Conservation (phyloP, 2,888 invertebrate species). For the Trissolcus brochymenae region DNA sequence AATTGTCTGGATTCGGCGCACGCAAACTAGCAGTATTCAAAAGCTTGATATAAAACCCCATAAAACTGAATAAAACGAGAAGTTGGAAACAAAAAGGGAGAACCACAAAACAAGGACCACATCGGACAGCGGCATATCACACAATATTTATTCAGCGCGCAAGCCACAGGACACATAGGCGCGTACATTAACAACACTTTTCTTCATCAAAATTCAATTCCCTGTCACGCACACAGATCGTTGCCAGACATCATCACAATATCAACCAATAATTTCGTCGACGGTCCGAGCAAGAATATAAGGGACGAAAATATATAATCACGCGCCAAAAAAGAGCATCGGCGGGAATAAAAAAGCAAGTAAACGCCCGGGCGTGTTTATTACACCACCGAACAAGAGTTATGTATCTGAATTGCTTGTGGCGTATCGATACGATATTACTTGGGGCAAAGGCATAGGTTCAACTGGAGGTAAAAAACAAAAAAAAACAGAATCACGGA, state of each 20-base stretch:
- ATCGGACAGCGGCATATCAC: neutral
- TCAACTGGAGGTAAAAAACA: slow-evolving; percentile 11
- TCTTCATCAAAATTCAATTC: slow-evolving; percentile 47
- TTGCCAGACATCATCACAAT: slow-evolving; percentile 31
- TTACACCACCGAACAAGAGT: slow-evolving; percentile 37
- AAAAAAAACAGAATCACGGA: slow-evolving; percentile 15
- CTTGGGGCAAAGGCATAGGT: slow-evolving; percentile 12
- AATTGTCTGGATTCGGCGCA: slow-evolving; percentile 9
- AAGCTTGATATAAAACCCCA: slow-evolving; percentile 19
- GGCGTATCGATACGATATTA: slow-evolving; percentile 40
- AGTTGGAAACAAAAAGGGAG: slow-evolving; percentile 26
- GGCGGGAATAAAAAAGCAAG: slow-evolving; percentile 23
- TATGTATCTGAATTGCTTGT: slow-evolving; percentile 32
- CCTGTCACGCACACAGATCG: slow-evolving; percentile 11
- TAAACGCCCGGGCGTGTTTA: slow-evolving; percentile 34
- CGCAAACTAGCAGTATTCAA: slow-evolving; percentile 4
- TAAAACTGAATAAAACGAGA: slow-evolving; percentile 17
- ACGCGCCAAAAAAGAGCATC: slow-evolving; percentile 9
- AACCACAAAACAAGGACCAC: slow-evolving; percentile 35
- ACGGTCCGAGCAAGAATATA: slow-evolving; percentile 18
- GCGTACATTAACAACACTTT: slow-evolving; percentile 39
- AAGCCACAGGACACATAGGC: slow-evolving; percentile 15
- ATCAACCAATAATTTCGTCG: slow-evolving; percentile 33
- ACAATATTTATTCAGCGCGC: slow-evolving; percentile 28
- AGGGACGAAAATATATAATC: slow-evolving; percentile 20